These are phyloP conservation scores for Halichondria panicea DNA, from an alignment of 37 sponge, comb jelly and placozoan species.

Conservation along the genomic window DNA sequence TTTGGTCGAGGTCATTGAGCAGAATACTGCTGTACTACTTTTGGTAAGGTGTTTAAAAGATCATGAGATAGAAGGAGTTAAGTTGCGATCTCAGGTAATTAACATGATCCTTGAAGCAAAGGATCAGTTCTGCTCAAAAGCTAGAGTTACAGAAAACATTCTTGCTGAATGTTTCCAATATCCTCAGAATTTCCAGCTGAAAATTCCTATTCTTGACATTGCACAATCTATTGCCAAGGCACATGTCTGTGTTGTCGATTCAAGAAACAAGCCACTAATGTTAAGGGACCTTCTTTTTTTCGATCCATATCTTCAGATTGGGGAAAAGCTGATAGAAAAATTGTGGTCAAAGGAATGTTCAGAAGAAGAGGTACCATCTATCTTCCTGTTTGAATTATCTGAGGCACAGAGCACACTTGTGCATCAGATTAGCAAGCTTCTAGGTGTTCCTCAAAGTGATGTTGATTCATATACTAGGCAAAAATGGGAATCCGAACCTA, in stretches of 20 bases:
- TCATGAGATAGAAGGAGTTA: conserved; percentile 18
- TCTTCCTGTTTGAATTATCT: neutral
- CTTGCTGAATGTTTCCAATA: neutral
- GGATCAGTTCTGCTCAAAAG: neutral
- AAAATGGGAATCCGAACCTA: neutral
- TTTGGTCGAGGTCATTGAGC: conserved; percentile 14
- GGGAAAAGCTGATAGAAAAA: neutral
- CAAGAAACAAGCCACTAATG: neutral
- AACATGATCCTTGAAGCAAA: conserved; percentile 4
- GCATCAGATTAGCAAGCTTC: neutral
- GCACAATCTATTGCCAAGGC: neutral
- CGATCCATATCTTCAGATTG: conserved; percentile 12
- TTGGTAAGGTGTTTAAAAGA: conserved; percentile 13
- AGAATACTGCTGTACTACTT: conserved; percentile 4
- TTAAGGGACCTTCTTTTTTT: neutral
- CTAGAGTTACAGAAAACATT: neutral
- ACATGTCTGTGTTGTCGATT: neutral
- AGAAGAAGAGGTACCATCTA: neutral
- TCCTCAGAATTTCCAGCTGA: neutral
- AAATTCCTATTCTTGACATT: neutral
- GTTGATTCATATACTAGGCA: neutral
- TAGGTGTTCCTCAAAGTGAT: neutral
- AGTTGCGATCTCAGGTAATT: conserved; percentile 11
- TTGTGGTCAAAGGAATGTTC: neutral
- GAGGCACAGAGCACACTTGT: neutral